Evolutionary conservation across 1,140 invertebrate genomes (phyloP).

Genomic region (Maconellicoccus hirsutus): DNA sequence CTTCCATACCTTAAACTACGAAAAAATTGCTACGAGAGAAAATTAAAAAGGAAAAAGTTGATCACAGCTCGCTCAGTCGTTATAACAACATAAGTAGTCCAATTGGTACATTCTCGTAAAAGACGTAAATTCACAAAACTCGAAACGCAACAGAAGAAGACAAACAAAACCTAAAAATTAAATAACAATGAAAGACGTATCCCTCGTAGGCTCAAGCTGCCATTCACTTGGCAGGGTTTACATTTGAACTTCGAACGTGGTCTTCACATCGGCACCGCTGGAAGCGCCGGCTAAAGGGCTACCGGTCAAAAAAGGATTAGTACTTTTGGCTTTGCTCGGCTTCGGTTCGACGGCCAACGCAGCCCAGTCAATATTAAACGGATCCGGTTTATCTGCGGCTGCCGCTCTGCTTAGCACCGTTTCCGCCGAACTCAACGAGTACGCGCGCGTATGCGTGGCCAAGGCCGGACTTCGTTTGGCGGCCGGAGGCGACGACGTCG

Average conservation of each 20-base stretch:
- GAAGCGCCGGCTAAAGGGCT: not conserved
- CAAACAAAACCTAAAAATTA: not conserved
- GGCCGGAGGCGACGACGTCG: conserved; percentile 33
- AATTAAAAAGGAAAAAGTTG: not conserved
- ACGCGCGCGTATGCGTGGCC: conserved; percentile 43
- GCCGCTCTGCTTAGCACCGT: conserved; percentile 26
- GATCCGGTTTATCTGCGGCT: conserved; percentile 44
- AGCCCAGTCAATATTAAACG: conserved; percentile 79
- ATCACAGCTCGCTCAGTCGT: conserved; percentile 6
- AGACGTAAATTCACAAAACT: too few species aligned
- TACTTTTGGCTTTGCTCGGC: conserved; percentile 28
- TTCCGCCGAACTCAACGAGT: conserved; percentile 41
- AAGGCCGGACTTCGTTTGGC: conserved; percentile 39
- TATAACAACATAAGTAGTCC: conserved; percentile 2
- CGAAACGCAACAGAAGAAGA: too few species aligned
- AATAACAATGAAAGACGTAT: not conserved
- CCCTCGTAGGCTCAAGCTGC: too few species aligned
- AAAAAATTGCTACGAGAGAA: not conserved
- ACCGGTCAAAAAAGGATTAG: conserved; percentile 39
- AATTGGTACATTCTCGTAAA: not conserved
- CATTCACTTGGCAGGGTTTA: conserved; percentile 31
- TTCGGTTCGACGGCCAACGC: conserved; percentile 37
- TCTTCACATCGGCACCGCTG: conserved; percentile 30
- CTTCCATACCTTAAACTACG: too few species aligned
- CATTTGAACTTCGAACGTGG: conserved; percentile 46